Evolutionary conservation across 2,888 invertebrate species (phyloP).

Genomic region (Hirtodrosophila trivittata): DNA sequence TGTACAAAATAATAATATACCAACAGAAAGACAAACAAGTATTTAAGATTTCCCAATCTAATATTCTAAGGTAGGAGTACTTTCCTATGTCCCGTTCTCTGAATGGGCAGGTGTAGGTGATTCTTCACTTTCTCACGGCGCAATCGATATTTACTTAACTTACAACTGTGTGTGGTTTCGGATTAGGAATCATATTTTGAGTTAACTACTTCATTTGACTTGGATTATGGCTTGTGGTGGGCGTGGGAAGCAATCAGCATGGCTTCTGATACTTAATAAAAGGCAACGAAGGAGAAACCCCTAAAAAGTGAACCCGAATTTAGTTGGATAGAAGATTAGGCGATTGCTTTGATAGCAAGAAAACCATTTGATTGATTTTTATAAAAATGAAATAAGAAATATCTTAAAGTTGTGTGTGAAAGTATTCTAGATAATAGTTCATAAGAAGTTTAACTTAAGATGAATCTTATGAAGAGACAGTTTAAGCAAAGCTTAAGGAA

Average conservation of each 20-base stretch:
- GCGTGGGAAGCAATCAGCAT: conserved; percentile 50
- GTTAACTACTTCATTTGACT: conserved; percentile 59
- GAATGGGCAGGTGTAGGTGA: conserved; percentile 53
- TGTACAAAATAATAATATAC: no score
- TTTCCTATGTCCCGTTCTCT: conserved; percentile 35
- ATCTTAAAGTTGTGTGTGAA: no score
- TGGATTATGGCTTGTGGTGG: conserved; percentile 20
- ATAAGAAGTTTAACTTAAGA: no score
- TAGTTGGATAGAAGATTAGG: neutral
- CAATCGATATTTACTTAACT: conserved; percentile 37
- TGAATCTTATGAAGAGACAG: no score
- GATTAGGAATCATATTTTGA: conserved; percentile 61
- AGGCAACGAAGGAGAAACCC: no score
- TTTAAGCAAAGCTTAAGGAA: no score
- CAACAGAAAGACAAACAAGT: neutral
- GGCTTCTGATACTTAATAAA: no score
- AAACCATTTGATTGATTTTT: conserved; percentile 3
- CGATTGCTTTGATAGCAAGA: conserved; percentile 7
- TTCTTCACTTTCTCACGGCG: conserved; percentile 34
- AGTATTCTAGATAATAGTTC: no score
- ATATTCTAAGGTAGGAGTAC: conserved; percentile 13
- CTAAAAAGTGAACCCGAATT: no score
- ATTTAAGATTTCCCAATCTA: conserved; percentile 22
- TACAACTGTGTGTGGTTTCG: conserved; percentile 46
- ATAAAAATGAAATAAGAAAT: no score